These are phyloP conservation scores for Columba guinea DNA, from an alignment of 2,797 vertebrate species.

Conservation along the genomic window DNA sequence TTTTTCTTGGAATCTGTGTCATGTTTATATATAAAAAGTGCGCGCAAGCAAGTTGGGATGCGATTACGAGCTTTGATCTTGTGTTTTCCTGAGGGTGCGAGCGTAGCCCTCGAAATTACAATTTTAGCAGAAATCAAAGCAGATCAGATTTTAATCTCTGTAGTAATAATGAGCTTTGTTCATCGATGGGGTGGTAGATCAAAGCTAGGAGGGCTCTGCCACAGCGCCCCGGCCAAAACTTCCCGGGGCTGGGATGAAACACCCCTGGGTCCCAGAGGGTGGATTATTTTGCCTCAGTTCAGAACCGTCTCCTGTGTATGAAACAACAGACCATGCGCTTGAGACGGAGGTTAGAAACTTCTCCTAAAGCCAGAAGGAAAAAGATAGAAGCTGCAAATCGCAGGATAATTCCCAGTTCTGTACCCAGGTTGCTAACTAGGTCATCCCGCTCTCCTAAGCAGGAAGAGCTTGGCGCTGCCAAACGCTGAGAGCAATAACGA, in stretches of 20 bases:
- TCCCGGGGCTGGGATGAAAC: neutral
- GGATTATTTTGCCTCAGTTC: neutral
- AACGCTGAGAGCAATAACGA: neutral
- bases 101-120: slow-evolving; percentile 37
- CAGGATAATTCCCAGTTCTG: slow-evolving; percentile 21
- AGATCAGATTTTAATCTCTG: slow-evolving; percentile 58
- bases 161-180: slow-evolving; percentile 46
- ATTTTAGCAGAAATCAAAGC: slow-evolving; percentile 56
- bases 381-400: slow-evolving; percentile 4
- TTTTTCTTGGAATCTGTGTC: neutral
- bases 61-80: slow-evolving; percentile 54
- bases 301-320: neutral
- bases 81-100: slow-evolving; percentile 50
- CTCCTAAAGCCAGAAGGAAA: neutral
- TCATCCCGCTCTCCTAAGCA: slow-evolving; percentile 35
- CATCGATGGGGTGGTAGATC: neutral
- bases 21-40: neutral
- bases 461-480: slow-evolving; percentile 7
- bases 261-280: neutral
- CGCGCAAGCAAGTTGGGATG: neutral
- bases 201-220: slow-evolving; percentile 39
- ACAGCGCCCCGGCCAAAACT: neutral
- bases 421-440: slow-evolving; percentile 49
- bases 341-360: neutral
- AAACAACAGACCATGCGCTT: neutral